Evolutionary conservation across 2,888 invertebrate genomes (phyloP).

Genomic region (Heliconius ismenius): DNA sequence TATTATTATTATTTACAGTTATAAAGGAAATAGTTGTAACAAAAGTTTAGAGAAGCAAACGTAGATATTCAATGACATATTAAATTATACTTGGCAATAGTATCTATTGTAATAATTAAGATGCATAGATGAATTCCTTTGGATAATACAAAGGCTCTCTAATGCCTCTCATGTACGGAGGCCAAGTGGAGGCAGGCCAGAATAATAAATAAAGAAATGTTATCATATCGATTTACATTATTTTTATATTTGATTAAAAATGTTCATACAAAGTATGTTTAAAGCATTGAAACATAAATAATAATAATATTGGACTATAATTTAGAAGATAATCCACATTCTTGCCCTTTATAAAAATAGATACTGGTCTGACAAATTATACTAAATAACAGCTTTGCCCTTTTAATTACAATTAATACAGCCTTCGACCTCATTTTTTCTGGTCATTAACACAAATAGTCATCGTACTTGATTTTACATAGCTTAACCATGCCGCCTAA

Average conservation of each 20-base stretch:
- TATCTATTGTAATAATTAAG: conserved; percentile 30
- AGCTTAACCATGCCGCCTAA: conserved; percentile 30
- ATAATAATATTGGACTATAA: neutral
- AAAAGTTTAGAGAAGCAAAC: neutral
- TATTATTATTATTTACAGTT: neutral
- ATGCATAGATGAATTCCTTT: conserved; percentile 35
- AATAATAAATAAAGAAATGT: conserved; percentile 3
- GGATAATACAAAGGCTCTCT: conserved; percentile 31
- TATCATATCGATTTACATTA: neutral
- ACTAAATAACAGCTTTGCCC: conserved; percentile 9
- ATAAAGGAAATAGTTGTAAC: neutral
- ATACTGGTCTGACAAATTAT: neutral
- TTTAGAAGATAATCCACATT: neutral
- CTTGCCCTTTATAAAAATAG: neutral
- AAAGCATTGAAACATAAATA: neutral
- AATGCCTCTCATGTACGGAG: conserved; percentile 30
- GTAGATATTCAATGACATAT: conserved; percentile 9
- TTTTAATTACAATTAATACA: conserved; percentile 37
- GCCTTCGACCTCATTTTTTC: conserved; percentile 43
- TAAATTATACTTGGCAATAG: conserved; percentile 22
- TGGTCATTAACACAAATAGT: conserved; percentile 43
- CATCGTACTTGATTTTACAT: conserved; percentile 39
- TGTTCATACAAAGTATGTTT: neutral
- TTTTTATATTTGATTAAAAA: neutral
- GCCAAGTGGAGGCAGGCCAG: conserved; percentile 20